Conservation (phyloP, 2,888 invertebrate species). For the Cotesia congregata region DNA sequence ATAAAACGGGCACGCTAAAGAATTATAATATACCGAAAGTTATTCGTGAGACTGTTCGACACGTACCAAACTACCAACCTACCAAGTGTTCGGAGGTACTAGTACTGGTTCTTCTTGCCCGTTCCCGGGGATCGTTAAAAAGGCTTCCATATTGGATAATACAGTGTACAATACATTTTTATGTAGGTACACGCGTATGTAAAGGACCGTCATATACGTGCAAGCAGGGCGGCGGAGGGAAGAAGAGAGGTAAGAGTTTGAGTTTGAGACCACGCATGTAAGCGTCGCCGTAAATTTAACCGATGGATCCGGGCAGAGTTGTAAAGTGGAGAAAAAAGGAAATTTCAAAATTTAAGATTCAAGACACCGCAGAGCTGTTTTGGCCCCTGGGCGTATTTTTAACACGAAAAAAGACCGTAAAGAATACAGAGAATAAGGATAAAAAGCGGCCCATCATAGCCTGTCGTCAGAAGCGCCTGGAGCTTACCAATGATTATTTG, state of each 20-base stretch:
- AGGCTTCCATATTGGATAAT: constrained; percentile 21
- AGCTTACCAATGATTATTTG: constrained; percentile 54
- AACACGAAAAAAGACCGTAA: constrained; percentile 40
- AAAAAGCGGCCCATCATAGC: constrained; percentile 26
- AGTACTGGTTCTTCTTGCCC: background rate
- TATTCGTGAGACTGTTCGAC: constrained; percentile 34
- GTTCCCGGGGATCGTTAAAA: constrained; percentile 12
- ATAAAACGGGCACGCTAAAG: background rate
- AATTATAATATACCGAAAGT: constrained; percentile 18
- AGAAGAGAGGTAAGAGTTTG: constrained; percentile 10
- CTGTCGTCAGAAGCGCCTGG: constrained; percentile 44
- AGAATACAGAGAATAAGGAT: constrained; percentile 30
- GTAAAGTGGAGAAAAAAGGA: constrained; percentile 52
- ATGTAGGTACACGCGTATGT: background rate
- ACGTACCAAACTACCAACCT: constrained; percentile 12
- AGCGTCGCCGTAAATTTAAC: constrained; percentile 59
- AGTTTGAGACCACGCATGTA: constrained; percentile 52
- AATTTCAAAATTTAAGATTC: constrained; percentile 58
- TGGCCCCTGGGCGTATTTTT: constrained; percentile 46
- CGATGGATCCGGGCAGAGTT: constrained; percentile 57
- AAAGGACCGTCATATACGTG: constrained; percentile 4
- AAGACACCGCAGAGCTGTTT: constrained; percentile 46
- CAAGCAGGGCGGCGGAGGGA: constrained; percentile 14
- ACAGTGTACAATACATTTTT: background rate
- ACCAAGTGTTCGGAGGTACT: too few species aligned